Percentiles rank a stretch among this genome's conserved stretches.
phyloP scores from a whole-genome alignment of 1,140 invertebrate genomes.

The Archegozetes longisetosus region DNA sequence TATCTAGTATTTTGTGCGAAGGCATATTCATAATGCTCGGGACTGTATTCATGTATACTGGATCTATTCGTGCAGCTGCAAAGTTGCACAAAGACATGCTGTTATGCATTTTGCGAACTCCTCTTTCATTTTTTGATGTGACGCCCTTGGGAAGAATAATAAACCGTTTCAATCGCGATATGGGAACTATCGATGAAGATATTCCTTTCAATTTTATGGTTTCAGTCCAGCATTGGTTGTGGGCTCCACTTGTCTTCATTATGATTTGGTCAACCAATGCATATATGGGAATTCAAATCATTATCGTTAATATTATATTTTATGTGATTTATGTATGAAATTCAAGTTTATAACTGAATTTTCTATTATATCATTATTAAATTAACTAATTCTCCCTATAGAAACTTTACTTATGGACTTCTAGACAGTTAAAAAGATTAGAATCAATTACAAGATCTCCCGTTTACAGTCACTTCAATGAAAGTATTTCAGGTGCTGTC shows the following conservation, averaged over 20 bases:
- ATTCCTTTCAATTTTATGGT: slow-evolving; percentile 27
- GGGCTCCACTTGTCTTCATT: slow-evolving; percentile 18
- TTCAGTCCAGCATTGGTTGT: slow-evolving; percentile 16
- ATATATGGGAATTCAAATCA: slow-evolving; percentile 35
- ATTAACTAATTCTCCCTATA: slow-evolving; percentile 31
- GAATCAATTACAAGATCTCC: slow-evolving; percentile 38
- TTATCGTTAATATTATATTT: slow-evolving; percentile 33
- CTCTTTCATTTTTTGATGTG: slow-evolving; percentile 33
- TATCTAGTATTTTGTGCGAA: slow-evolving; percentile 18
- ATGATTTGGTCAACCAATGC: slow-evolving; percentile 27
- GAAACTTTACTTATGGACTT: slow-evolving; percentile 36
- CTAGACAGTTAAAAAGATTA: slow-evolving; percentile 37
- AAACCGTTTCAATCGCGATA: slow-evolving; percentile 35
- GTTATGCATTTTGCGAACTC: slow-evolving; percentile 24
- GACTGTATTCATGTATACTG: slow-evolving; percentile 8
- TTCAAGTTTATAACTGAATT: slow-evolving; percentile 31
- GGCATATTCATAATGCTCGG: slow-evolving; percentile 11
- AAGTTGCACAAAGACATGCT: slow-evolving; percentile 24
- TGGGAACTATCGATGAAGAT: slow-evolving; percentile 28
- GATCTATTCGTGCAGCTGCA: slow-evolving; percentile 19
- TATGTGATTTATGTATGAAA: slow-evolving; percentile 38
- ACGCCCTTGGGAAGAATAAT: slow-evolving; percentile 39
- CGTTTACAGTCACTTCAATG: slow-evolving; percentile 39
- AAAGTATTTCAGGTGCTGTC: slow-evolving; percentile 36
- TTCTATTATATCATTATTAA: slow-evolving; percentile 38